Evolutionary conservation across 2,113 vertebrate genomes (phyloP).

Genomic region (Cariama cristata): DNA sequence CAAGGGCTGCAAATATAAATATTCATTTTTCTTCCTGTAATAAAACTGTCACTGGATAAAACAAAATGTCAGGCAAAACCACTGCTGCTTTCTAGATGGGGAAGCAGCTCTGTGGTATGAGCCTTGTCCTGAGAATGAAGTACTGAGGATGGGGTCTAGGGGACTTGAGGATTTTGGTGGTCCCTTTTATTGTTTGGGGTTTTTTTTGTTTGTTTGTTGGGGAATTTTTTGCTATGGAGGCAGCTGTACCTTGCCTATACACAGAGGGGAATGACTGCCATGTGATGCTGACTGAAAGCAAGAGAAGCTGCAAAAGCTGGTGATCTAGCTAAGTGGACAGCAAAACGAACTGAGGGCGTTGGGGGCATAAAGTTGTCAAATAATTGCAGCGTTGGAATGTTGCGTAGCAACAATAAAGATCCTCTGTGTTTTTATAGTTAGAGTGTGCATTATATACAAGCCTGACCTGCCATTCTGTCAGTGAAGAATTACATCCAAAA

Average conservation of each 20-base stretch:
- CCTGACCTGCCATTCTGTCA: neutral
- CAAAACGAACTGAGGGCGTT: neutral
- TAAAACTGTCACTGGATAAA: constrained; percentile 4
- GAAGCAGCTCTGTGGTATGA: neutral
- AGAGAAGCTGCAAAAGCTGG: neutral
- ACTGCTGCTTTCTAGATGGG: neutral
- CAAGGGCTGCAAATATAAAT: constrained; percentile 13
- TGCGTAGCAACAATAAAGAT: constrained; percentile 2
- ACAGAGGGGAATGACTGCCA: neutral
- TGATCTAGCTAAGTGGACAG: neutral
- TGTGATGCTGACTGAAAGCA: neutral
- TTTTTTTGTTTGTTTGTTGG: neutral
- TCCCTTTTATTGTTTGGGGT: neutral
- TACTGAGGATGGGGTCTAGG: too few relatives aligned
- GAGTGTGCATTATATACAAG: neutral
- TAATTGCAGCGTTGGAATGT: neutral
- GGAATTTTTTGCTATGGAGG: neutral
- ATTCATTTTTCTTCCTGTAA: constrained; percentile 14
- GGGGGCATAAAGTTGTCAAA: neutral
- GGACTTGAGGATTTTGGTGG: neutral
- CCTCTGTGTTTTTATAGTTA: neutral
- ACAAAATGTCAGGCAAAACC: neutral
- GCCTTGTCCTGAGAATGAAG: neutral
- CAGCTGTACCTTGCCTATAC: neutral
- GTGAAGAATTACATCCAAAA: neutral